Conservation (phyloP, 1,140 invertebrate genomes). For the Acyrthosiphon pisum region DNA sequence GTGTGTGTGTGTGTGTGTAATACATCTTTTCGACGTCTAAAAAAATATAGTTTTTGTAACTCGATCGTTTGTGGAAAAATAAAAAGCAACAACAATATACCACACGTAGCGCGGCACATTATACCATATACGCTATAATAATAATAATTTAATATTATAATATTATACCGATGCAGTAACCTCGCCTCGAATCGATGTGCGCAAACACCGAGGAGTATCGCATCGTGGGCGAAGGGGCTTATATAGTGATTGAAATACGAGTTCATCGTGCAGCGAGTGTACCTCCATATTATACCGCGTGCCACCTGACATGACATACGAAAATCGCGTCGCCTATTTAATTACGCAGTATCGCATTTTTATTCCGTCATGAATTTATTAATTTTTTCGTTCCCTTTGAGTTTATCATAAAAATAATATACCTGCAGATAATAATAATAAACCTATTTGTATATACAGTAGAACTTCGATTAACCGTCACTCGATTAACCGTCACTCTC, state of each 20-base stretch:
- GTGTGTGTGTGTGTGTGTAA: neutral
- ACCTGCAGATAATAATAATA: too few species aligned
- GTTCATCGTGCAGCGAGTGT: neutral
- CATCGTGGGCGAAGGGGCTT: neutral
- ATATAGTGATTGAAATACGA: neutral
- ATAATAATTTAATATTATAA: constrained; percentile 7
- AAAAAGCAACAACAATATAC: neutral
- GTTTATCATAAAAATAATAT: neutral
- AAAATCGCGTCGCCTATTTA: neutral
- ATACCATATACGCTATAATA: neutral
- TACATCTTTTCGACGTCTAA: neutral
- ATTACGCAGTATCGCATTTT: neutral
- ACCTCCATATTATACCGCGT: neutral
- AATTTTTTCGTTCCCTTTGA: neutral
- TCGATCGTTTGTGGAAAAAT: neutral
- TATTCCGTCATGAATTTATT: neutral
- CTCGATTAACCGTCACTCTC: too few species aligned
- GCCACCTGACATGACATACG: constrained; percentile 35
- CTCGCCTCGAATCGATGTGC: neutral
- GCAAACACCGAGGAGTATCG: neutral
- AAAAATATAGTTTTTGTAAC: neutral
- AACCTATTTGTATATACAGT: too few species aligned
- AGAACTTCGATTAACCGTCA: too few species aligned
- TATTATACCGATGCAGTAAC: neutral
- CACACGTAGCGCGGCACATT: neutral